phyloP scores from a whole-genome alignment of 2,888 invertebrate species.

The Anorthoa munda region DNA sequence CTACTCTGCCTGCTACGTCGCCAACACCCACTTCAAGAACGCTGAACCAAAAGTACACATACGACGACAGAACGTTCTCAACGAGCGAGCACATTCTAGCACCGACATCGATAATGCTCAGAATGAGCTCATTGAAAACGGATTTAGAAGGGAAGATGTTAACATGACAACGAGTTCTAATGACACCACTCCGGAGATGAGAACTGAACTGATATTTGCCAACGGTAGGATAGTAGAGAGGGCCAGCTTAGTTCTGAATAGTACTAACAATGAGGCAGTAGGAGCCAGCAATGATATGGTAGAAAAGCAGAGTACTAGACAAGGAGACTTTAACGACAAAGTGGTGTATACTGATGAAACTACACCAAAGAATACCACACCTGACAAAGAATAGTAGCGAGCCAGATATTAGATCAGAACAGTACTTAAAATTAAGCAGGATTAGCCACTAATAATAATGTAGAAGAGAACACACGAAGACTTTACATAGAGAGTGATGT shows the following conservation, averaged over 20 bases:
- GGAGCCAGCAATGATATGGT: constrained; percentile 15
- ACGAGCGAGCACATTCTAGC: constrained; percentile 35
- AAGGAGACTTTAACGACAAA: constrained; percentile 5
- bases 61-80: constrained; percentile 4
- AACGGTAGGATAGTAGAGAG: constrained; percentile 67
- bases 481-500: no score
- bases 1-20: constrained; percentile 80
- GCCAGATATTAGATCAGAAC: no score
- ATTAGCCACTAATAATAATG: no score
- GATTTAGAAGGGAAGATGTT: constrained; percentile 10
- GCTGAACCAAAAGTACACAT: constrained; percentile 74
- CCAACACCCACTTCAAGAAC: constrained; percentile 74
- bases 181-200: neutral
- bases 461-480: no score
- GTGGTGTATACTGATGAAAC: constrained; percentile 53
- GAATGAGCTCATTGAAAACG: constrained; percentile 51
- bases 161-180: neutral
- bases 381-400: no score
- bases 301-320: neutral
- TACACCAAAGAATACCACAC: neutral
- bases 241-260: constrained; percentile 35
- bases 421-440: no score
- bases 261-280: constrained; percentile 30
- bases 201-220: constrained; percentile 57
- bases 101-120: constrained; percentile 51